Evolutionary conservation across 2,888 invertebrate genomes (phyloP), one percentile per base, ranked within the genome.

Genomic region (Minunthozetes semirufus): DNA sequence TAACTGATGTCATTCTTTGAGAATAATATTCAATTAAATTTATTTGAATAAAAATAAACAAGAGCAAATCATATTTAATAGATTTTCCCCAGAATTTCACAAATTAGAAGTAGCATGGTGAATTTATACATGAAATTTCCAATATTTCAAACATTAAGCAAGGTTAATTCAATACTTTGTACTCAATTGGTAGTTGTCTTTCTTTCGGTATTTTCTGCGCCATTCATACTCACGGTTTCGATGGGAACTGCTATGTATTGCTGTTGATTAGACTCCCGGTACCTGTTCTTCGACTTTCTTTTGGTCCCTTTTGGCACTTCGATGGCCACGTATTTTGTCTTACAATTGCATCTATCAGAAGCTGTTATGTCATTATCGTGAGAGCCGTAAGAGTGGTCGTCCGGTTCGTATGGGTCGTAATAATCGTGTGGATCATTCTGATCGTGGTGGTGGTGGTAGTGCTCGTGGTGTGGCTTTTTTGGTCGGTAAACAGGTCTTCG

Each of bases 311-410:
- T 63, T 33, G 42, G 42, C 68, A 68, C 68, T 42, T 68, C 68
- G 19, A 68, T 68, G 6, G 68, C 68, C n/a, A 68, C 68, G n/a
- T 68, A 68, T 42, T 68, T 68, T 19, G 68, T 68, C 25, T 68
- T 29, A 22, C 68, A 68, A 68, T 68, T 22, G 46, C 68, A 68
- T 38, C 68, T 42, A 68, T 22, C 68, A 15, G 19, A 11, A 15
- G n/a, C 2, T 1, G 15, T 22, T 2, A n/a, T 42, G 3, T 22
- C 9, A 5, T 13, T 15, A 17, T 33, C 46, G 22, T 17, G 4
- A 5, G 17, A 29, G 6, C 9, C 22, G 22, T 42, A 19, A 3
- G 15, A 5, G 27, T 9, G 15, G 9, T 42, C 42, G 22, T 68
- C 8, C 15, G 6, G 38, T n/a, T 68, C 46, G 11, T 68, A 17